Conservation (phyloP, 2,113 vertebrate species). For the Eleginops maclovinus region DNA sequence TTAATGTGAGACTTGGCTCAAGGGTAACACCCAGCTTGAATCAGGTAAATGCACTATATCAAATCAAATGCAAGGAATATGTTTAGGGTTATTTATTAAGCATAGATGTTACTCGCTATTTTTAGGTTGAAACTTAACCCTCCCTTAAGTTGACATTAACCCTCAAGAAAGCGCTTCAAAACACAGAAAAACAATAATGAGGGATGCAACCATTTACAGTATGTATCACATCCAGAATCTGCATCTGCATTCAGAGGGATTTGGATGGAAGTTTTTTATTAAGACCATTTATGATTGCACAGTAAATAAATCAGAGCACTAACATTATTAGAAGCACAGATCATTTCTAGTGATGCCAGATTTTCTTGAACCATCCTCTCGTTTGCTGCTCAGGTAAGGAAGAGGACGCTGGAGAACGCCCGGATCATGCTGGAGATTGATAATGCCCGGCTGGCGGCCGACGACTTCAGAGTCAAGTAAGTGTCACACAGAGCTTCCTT, state of each 20-base stretch:
- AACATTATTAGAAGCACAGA: not conserved
- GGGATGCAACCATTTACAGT: not conserved
- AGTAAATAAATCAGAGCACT: not conserved
- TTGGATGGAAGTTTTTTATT: not conserved
- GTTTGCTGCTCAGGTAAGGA: conserved; percentile 78
- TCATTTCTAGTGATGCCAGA: not conserved
- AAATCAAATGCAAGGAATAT: not conserved
- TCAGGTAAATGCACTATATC: not conserved
- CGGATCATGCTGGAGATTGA: conserved; percentile 87
- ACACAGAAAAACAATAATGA: too few species aligned
- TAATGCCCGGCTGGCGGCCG: conserved; percentile 87
- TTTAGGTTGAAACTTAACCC: not conserved
- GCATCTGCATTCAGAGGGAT: not conserved
- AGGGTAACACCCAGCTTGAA: not conserved
- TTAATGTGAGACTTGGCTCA: not conserved
- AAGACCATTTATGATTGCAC: not conserved
- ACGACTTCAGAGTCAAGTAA: conserved; percentile 89
- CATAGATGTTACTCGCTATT: not conserved
- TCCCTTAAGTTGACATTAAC: not conserved
- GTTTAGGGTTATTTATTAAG: not conserved
- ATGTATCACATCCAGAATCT: too few species aligned
- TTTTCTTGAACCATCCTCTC: not conserved
- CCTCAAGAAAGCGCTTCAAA: too few species aligned
- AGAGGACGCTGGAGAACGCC: conserved; percentile 84
- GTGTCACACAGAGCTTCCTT: conserved; percentile 68